These are phyloP conservation scores for zebrafish (Danio rerio) DNA, from an alignment of 2,113 vertebrate species.

Conservation along the genomic window DNA sequence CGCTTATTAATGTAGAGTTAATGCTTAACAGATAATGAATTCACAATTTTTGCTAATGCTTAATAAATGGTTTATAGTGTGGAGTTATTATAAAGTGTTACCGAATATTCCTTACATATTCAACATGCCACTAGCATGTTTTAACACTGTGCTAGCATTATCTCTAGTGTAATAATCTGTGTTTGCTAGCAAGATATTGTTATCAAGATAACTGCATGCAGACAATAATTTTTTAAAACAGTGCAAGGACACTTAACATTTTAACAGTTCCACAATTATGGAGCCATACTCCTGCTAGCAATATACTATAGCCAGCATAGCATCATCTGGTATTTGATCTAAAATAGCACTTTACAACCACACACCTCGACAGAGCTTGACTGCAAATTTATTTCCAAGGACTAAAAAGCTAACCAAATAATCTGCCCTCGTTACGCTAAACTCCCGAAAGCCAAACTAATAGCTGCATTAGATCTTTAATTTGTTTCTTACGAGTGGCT, in stretches of 20 bases:
- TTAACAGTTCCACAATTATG: background rate
- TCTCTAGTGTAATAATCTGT: background rate
- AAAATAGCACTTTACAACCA: background rate
- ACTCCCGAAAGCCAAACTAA: slow-evolving; percentile 24
- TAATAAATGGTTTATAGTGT: too few relatives aligned
- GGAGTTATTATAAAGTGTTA: too few relatives aligned
- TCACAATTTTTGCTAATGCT: too few relatives aligned
- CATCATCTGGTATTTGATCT: background rate
- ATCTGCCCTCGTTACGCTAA: slow-evolving; percentile 29
- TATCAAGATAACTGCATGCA: background rate
- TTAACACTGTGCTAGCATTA: background rate
- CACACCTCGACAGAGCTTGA: background rate
- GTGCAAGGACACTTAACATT: background rate
- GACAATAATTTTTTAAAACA: background rate
- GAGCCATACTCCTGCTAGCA: slow-evolving; percentile 13
- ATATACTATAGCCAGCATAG: background rate
- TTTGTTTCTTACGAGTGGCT: background rate
- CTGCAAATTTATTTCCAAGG: slow-evolving; percentile 19
- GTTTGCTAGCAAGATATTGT: background rate
- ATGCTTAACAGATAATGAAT: too few relatives aligned
- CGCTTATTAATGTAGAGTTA: too few relatives aligned
- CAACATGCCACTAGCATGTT: too few relatives aligned
- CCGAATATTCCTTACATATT: too few relatives aligned
- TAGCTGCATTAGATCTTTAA: slow-evolving; percentile 25
- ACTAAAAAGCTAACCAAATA: slow-evolving; percentile 33